A percentile compares a stretch with the other conserved stretches of the same genome.
phyloP scores from a whole-genome alignment of 2,113 vertebrate species.

The Desmodus rotundus region DNA sequence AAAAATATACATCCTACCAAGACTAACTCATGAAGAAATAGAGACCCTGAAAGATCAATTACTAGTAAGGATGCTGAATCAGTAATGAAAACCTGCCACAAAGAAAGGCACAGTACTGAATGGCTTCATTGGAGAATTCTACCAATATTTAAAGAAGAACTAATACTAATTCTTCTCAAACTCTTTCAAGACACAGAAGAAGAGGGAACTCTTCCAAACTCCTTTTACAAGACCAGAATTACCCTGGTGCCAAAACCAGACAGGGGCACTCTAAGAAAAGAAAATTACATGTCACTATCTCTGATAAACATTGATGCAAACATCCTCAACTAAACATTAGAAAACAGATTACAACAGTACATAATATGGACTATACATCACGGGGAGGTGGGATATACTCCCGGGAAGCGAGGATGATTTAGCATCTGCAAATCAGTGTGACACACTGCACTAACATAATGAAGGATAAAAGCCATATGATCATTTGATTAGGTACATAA shows the following conservation, averaged over 20 bases:
- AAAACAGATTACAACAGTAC: background rate
- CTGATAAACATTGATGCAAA: background rate
- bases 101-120: background rate
- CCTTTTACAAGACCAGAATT: background rate
- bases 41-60: no score
- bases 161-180: background rate
- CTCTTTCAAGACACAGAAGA: background rate
- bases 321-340: background rate
- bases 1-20: no score
- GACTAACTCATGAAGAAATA: no score
- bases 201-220: background rate
- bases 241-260: background rate
- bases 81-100: background rate
- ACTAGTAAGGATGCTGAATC: no score
- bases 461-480: background rate
- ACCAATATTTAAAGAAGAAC: background rate
- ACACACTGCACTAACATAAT: background rate
- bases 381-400: background rate
- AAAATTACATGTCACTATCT: background rate
- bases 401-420: background rate
- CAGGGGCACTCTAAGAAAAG: background rate
- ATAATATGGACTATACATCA: background rate
- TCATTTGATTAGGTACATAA: background rate
- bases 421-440: background rate
- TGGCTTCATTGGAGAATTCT: background rate